These are phyloP conservation scores for Pheosia gnoma DNA, from an alignment of 2,888 invertebrate species.

Conservation along the genomic window DNA sequence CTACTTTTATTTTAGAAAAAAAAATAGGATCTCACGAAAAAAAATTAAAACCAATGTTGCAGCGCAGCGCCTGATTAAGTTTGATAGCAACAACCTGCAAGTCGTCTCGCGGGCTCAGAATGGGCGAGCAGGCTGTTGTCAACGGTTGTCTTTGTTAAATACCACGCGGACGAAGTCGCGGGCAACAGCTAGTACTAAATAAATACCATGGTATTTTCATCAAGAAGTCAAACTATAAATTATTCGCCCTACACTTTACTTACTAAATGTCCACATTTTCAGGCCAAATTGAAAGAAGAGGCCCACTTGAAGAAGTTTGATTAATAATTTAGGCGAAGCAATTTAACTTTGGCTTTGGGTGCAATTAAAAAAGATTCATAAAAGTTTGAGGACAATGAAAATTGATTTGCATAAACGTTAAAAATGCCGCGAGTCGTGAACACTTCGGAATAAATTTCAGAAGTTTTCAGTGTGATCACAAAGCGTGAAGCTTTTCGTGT, in stretches of 20 bases:
- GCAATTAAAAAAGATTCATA: slow-evolving; percentile 51
- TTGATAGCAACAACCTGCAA: no score
- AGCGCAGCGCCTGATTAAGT: no score
- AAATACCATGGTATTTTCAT: no score
- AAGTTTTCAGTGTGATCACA: background rate
- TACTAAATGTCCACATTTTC: slow-evolving; percentile 3
- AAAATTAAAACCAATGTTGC: no score
- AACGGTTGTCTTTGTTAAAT: no score
- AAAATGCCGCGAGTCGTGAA: background rate
- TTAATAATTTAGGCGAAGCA: slow-evolving; percentile 45
- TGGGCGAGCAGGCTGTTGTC: no score
- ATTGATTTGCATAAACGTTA: slow-evolving; percentile 23
- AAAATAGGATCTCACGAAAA: no score
- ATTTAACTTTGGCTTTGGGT: slow-evolving; percentile 44
- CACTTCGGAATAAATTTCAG: background rate
- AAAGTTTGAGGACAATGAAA: slow-evolving; percentile 39
- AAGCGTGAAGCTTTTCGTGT: background rate
- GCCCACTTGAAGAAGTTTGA: slow-evolving; percentile 40
- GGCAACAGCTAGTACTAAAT: background rate
- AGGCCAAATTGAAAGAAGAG: slow-evolving; percentile 11
- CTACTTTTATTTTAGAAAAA: no score
- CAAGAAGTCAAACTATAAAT: no score
- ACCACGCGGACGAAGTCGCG: no score
- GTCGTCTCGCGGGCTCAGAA: no score
- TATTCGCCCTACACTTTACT: no score